phyloP scores from a whole-genome alignment of 2,113 vertebrate species.

The Isurus oxyrinchus region DNA sequence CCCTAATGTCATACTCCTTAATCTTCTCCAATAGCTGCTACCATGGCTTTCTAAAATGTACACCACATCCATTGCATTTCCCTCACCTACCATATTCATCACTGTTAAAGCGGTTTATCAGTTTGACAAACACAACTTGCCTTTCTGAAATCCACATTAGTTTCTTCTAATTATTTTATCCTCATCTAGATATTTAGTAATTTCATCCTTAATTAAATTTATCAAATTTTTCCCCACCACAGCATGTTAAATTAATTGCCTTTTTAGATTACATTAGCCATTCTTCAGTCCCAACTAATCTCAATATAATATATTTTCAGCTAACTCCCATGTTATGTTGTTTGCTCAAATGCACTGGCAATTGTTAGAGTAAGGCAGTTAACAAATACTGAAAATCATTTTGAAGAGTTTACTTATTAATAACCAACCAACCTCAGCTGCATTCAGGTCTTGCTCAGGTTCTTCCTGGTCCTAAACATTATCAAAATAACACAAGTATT shows the following conservation, averaged over 20 bases:
- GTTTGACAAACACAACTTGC: not conserved
- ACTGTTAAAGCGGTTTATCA: not conserved
- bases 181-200: not conserved
- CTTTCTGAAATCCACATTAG: not conserved
- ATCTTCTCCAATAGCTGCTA: not conserved
- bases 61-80: not conserved
- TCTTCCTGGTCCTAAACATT: slow-evolving; percentile 70
- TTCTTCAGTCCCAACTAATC: not conserved
- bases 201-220: not conserved
- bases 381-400: not conserved
- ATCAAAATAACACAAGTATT: not conserved
- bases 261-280: not conserved
- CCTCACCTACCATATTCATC: not conserved
- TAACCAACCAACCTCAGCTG: slow-evolving; percentile 65
- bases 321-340: not conserved
- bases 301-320: not conserved
- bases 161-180: not conserved
- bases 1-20: not conserved
- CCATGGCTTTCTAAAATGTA: not conserved
- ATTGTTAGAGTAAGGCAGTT: too few species aligned
- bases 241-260: too few species aligned
- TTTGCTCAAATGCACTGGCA: not conserved
- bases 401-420: not conserved
- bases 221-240: not conserved
- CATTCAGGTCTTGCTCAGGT: slow-evolving; percentile 73